Conservation (phyloP, 2,797 vertebrate genomes). For the Tiaroga cobitis region DNA sequence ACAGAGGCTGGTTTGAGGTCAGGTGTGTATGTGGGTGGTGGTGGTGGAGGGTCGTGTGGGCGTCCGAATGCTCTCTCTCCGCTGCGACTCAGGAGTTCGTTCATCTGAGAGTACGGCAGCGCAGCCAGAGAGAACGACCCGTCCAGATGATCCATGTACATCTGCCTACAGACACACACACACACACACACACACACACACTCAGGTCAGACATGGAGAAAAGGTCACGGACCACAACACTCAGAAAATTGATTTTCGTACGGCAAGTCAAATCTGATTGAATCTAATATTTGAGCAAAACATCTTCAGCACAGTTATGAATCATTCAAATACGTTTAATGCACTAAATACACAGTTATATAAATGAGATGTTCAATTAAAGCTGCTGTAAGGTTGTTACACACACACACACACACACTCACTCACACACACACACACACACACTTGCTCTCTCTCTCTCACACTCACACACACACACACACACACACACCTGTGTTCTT, state of each 20-base stretch:
- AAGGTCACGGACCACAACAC: background rate
- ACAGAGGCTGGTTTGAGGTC: slow-evolving; percentile 89
- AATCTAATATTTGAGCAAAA: background rate
- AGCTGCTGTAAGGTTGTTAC: too few species aligned
- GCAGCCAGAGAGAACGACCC: slow-evolving; percentile 93
- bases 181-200: background rate
- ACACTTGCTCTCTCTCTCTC: background rate
- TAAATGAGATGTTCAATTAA: too few species aligned
- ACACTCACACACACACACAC: background rate
- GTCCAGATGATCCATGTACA: slow-evolving; percentile 90
- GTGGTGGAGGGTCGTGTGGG: slow-evolving; percentile 92
- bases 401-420: background rate
- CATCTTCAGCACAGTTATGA: too few species aligned
- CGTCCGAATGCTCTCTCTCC: slow-evolving; percentile 90
- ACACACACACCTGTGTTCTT: slow-evolving; percentile 85
- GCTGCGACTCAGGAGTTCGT: slow-evolving; percentile 90
- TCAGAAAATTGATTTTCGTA: background rate
- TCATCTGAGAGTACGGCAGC: slow-evolving; percentile 96
- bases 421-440: background rate
- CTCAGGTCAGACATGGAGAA: background rate
- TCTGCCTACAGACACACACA: slow-evolving; percentile 75
- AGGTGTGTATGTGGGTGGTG: slow-evolving; percentile 85
- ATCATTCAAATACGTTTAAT: too few species aligned
- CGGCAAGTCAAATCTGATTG: background rate
- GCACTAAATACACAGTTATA: too few species aligned